Percentiles rank a stretch among this genome's conserved stretches.
These are phyloP conservation scores for Simalia tracyae DNA, from an alignment of 2,797 vertebrate species.

Conservation along the genomic window DNA sequence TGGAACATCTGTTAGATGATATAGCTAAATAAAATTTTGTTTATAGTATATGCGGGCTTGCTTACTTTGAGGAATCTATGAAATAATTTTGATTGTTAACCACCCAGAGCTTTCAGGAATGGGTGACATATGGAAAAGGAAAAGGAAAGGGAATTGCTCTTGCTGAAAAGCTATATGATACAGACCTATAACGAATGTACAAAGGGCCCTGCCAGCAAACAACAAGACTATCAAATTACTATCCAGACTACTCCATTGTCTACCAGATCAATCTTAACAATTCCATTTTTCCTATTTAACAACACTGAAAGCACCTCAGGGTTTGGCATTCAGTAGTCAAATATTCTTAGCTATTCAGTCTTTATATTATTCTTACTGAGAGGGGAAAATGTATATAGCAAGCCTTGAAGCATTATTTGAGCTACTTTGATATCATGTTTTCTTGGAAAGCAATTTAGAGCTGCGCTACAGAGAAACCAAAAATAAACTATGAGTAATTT, in stretches of 20 bases:
- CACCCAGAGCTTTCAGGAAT: not conserved
- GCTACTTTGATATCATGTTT: slow-evolving; percentile 1
- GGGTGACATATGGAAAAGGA: not conserved
- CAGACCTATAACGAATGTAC: not conserved
- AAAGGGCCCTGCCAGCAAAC: not conserved
- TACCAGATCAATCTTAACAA: not conserved
- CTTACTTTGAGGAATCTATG: not conserved
- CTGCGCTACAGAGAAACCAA: not conserved
- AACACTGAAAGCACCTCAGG: not conserved
- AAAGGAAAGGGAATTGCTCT: not conserved
- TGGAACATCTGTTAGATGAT: not conserved
- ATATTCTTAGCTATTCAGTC: not conserved
- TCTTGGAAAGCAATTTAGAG: slow-evolving; percentile 11
- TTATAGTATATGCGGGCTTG: not conserved
- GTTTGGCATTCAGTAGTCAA: not conserved
- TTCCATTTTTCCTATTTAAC: not conserved
- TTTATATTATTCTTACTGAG: not conserved
- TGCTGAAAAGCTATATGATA: not conserved
- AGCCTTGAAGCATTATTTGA: not conserved
- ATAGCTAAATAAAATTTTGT: not conserved
- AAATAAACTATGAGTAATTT: slow-evolving; percentile 24
- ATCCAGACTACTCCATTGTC: not conserved
- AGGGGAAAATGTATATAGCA: not conserved
- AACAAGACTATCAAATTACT: not conserved
- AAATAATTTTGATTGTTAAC: not conserved